Evolutionary conservation across 2,797 vertebrate genomes (phyloP).

Genomic region (Moxostoma hubbsi): DNA sequence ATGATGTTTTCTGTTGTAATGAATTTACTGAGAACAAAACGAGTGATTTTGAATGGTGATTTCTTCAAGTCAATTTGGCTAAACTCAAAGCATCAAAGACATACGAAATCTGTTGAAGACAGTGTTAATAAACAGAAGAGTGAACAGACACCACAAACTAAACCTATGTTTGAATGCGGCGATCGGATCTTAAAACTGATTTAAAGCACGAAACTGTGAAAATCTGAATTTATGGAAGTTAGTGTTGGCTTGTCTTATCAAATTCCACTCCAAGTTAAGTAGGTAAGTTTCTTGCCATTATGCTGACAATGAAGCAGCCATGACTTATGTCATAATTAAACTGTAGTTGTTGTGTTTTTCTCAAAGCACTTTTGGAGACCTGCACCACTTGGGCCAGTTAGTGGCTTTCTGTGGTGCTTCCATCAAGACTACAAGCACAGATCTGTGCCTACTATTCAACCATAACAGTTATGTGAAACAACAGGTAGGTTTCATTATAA

Average conservation of each 20-base stretch:
- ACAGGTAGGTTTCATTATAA: too few species aligned
- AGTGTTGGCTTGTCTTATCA: not conserved
- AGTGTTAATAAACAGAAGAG: too few species aligned
- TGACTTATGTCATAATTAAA: too few species aligned
- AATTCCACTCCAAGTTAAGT: too few species aligned
- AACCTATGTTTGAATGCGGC: not conserved
- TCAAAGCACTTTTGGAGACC: not conserved
- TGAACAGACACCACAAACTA: not conserved
- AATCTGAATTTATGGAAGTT: conserved; percentile 9
- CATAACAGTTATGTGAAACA: conserved; percentile 16
- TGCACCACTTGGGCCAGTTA: not conserved
- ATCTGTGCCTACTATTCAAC: not conserved
- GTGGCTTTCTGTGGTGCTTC: conserved; percentile 18
- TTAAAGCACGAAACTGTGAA: not conserved
- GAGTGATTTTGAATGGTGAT: not conserved
- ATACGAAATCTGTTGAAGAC: not conserved
- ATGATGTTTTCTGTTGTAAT: not conserved
- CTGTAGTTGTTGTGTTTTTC: not conserved
- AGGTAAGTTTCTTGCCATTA: too few species aligned
- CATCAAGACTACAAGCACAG: not conserved
- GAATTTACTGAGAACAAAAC: too few species aligned
- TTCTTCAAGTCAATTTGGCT: not conserved
- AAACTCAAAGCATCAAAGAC: conserved; percentile 10
- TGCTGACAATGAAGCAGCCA: too few species aligned
- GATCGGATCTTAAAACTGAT: not conserved